These are phyloP conservation scores for Amphiura filiformis DNA, from an alignment of 35 echinoderm and acorn worm genomes.

Conservation along the genomic window DNA sequence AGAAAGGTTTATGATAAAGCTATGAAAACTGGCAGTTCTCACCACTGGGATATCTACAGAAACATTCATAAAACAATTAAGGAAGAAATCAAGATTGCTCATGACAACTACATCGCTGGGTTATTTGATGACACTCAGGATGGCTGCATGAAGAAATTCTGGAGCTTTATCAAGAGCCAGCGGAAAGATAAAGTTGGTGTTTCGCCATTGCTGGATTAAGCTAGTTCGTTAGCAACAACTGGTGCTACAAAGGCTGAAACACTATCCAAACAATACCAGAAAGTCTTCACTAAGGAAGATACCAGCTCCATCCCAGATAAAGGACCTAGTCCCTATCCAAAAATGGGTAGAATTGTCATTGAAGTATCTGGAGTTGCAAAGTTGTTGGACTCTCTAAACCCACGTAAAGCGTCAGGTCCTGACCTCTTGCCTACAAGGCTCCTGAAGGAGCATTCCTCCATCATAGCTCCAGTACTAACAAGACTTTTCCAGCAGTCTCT, in stretches of 20 bases:
- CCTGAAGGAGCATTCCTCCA: constrained; percentile 10
- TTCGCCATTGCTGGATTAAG: not conserved
- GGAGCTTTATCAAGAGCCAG: constrained; percentile 37
- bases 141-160: constrained; percentile 20
- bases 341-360: not conserved
- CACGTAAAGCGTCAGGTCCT: constrained; percentile 36
- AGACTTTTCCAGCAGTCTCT: constrained; percentile 33
- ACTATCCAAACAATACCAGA: not conserved
- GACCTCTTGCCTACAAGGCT: constrained; percentile 24
- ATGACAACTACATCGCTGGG: not conserved
- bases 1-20: constrained; percentile 19
- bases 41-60: not conserved
- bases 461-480: constrained; percentile 27
- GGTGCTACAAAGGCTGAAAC: not conserved
- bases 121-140: not conserved
- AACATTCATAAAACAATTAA: constrained; percentile 15
- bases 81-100: not conserved
- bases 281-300: not conserved
- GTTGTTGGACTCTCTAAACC: not conserved
- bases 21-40: constrained; percentile 10
- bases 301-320: not conserved
- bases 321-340: constrained; percentile 3
- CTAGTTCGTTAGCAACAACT: not conserved
- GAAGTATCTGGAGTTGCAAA: not conserved
- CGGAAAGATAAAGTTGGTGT: constrained; percentile 29